Base-by-base conservation (phyloP, 2,888 invertebrate species). In the Nezara viridula region DNA sequence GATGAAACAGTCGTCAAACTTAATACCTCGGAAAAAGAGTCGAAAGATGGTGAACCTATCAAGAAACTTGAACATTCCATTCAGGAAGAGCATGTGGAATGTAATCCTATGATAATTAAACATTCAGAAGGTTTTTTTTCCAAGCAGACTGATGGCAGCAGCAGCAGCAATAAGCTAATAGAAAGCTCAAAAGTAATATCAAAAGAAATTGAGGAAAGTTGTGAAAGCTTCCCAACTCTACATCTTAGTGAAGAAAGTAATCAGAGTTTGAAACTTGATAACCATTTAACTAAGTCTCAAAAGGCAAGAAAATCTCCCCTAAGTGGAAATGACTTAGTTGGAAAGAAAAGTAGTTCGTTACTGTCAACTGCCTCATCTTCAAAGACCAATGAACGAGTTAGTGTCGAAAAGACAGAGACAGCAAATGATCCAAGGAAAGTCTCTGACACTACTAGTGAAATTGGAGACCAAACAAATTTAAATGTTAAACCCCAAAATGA, bases 191-290 rank as follows among this genome's bases (percentile, higher is more conserved):
- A 86, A 86, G 21, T 47, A 21, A 60, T 66, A 37, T 12, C 37
- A 9, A 77, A 37, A 52, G 88, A 88, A 50, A 85, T 32, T 16
- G 88, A 88, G 37, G 88, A 81, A 40, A 88, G 88, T 37, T 85
- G 85, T 55, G 88, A 88, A 50, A 88, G 88, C 47, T 88, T 88
- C 21, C 88, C 88, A 12, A 85, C 81, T 24, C 85, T 88, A 16
- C 77, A 88, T 40, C 85, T 88, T 24, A 88, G 88, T 37, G 88
- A 88, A 52, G 88, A 88, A 27, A 85, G 88, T 47, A 88, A 88
- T 55, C 60, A 66, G 88, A 88, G 88, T 32, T 24, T 88, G 16
- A 66, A 66, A 40, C 60, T 66, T 7, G 73, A 88, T 44, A 66
- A n/a, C 19, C 32, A 88, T 73, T 40, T 21, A n/a, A 47, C 27